Base-by-base conservation (phyloP, 2,113 vertebrate genomes). In the Mirounga angustirostris region DNA sequence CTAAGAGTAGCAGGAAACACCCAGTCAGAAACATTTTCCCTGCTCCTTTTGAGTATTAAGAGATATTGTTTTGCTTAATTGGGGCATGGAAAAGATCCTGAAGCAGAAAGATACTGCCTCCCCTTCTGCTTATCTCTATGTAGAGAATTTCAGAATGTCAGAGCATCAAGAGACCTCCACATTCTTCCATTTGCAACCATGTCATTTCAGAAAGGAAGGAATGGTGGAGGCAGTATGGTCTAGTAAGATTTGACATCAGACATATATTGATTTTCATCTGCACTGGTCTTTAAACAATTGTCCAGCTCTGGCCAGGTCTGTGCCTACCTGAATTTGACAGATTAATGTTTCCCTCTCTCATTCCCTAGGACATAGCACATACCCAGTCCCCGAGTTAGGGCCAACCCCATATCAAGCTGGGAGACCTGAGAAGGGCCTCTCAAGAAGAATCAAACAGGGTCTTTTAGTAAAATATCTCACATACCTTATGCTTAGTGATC, bases 1-100 rank as follows among this genome's bases (percentile, higher is more conserved):
- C 61, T 78, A 89, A 78, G 22, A 92, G 21, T 24, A n/a, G 40
- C 33, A 95, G 43, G 56, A 94, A 95, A 90, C 36, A 58, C 26
- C 21, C 1, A 5, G 80, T 33, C 63, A 71, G 43, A 67, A 30
- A 3, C 28, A 33, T 12, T 82, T 40, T 74, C n/a, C 61, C 58
- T 89, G 33, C 14, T 71, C 16, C 30, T 56, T 91, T 36, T 71
- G 12, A 22, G 8, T 81, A 26, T 15, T 63, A 91, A 89, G 67
- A 89, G 24, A 59, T 30, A 18, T 56, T 2, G 43, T 43, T 95
- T 92, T 87, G 18, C 46, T 94, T 91, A 78, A 56, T 5, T 94
- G 52, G 33, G 2, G 14, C 19, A 73, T 10, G 9, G 73, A 78
- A 82, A 67, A 65, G 18, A 59, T 52, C 61, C 52, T 30, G 7